Percentiles rank a stretch among this genome's conserved stretches.
Conservation (phyloP, 2,797 vertebrate genomes). For the Picus viridis region DNA sequence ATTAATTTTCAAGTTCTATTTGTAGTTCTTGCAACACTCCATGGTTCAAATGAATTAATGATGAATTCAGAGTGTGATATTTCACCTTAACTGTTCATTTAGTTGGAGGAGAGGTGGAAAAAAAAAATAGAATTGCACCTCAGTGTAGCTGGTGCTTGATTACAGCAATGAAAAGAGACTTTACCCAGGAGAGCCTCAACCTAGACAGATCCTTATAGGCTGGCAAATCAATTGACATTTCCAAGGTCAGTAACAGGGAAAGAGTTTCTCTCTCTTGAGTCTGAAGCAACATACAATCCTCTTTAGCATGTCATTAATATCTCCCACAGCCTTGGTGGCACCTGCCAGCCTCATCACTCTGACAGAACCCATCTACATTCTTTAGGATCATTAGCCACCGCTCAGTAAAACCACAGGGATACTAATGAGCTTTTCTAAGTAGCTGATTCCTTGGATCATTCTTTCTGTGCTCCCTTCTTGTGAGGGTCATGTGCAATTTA, state of each 20-base stretch:
- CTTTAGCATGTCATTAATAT: neutral
- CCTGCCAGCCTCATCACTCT: neutral
- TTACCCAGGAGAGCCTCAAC: conserved; percentile 16
- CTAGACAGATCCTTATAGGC: neutral
- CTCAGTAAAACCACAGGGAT: neutral
- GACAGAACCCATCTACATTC: too few species aligned
- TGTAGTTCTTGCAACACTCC: neutral
- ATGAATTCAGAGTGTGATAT: neutral
- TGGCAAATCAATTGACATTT: conserved; percentile 7
- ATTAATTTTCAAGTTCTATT: neutral
- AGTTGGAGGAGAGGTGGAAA: neutral
- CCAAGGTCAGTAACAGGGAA: neutral
- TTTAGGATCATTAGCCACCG: neutral
- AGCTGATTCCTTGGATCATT: neutral
- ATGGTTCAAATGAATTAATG: neutral
- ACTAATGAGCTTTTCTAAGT: neutral
- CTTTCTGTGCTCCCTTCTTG: neutral
- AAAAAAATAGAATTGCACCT: neutral
- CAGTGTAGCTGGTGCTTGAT: neutral
- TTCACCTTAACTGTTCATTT: neutral
- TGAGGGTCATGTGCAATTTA: neutral
- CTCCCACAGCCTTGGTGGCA: neutral
- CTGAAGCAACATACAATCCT: neutral
- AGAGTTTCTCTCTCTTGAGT: neutral
- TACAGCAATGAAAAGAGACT: neutral